These are phyloP conservation scores for Pteronura brasiliensis DNA, from an alignment of 2,113 vertebrate species.

Conservation along the genomic window DNA sequence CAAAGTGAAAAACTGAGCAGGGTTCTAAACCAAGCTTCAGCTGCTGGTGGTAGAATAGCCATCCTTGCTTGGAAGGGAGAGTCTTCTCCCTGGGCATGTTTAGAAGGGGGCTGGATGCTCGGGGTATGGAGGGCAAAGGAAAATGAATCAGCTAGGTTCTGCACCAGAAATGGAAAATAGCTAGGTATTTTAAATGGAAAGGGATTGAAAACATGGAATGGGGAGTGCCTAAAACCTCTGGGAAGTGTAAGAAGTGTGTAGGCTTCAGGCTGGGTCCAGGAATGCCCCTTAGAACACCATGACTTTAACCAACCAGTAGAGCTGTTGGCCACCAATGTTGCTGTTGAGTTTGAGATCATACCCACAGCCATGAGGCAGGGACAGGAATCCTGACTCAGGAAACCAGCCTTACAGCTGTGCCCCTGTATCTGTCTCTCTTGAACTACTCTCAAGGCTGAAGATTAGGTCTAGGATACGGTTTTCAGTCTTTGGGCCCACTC, in stretches of 20 bases:
- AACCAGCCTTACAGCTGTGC: background rate
- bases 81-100: background rate
- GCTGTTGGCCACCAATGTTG: background rate
- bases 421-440: background rate
- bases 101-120: background rate
- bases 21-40: background rate
- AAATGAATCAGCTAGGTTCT: background rate
- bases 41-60: too few species aligned
- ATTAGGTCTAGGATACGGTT: fast-evolving
- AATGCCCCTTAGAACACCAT: background rate
- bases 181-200: background rate
- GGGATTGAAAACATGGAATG: background rate
- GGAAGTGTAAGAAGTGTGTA: background rate
- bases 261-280: background rate
- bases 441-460: background rate
- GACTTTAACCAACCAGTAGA: background rate
- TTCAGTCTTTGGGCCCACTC: background rate
- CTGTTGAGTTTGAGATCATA: background rate
- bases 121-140: background rate
- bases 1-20: background rate
- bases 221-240: background rate
- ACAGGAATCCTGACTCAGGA: background rate
- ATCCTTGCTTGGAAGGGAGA: background rate
- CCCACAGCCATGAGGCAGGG: background rate
- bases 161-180: background rate